phyloP scores from a whole-genome alignment of 2,888 invertebrate species.

The Cordilura impudica region DNA sequence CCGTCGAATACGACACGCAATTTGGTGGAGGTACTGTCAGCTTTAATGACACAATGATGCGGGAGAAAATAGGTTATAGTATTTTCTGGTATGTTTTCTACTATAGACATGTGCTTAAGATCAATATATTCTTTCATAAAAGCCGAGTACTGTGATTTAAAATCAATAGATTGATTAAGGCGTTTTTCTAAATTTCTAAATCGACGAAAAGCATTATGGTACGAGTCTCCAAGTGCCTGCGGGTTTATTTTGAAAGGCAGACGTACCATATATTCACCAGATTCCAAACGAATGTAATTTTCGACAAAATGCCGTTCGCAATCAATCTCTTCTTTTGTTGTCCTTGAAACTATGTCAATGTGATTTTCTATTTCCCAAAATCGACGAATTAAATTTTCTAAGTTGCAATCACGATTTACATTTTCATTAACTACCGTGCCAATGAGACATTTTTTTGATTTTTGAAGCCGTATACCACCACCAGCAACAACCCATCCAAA shows the following conservation, averaged over 20 bases:
- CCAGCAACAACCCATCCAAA: constrained; percentile 61
- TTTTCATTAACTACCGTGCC: background rate
- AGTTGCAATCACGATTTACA: background rate
- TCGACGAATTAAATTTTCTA: constrained; percentile 13
- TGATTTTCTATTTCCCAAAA: constrained; percentile 43
- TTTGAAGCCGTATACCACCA: constrained; percentile 1
- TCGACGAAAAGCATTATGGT: constrained; percentile 22
- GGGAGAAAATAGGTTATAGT: constrained; percentile 26
- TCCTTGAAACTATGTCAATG: background rate
- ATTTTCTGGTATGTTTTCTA: background rate
- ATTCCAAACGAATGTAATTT: constrained; percentile 16
- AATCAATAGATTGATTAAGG: background rate
- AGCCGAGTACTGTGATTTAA: constrained; percentile 25
- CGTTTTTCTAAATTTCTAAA: constrained; percentile 37
- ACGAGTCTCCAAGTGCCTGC: constrained; percentile 38
- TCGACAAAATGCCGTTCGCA: constrained; percentile 53
- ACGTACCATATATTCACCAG: constrained; percentile 51
- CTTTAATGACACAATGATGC: constrained; percentile 34
- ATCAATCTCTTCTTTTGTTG: constrained; percentile 40
- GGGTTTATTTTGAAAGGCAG: constrained; percentile 28
- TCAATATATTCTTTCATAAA: constrained; percentile 33
- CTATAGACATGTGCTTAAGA: constrained; percentile 32
- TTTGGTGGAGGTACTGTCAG: constrained; percentile 19
- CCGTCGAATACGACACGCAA: constrained; percentile 36
- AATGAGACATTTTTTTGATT: background rate